Conservation (phyloP, 2,797 vertebrate species). For the Urosaurus nigricauda region DNA sequence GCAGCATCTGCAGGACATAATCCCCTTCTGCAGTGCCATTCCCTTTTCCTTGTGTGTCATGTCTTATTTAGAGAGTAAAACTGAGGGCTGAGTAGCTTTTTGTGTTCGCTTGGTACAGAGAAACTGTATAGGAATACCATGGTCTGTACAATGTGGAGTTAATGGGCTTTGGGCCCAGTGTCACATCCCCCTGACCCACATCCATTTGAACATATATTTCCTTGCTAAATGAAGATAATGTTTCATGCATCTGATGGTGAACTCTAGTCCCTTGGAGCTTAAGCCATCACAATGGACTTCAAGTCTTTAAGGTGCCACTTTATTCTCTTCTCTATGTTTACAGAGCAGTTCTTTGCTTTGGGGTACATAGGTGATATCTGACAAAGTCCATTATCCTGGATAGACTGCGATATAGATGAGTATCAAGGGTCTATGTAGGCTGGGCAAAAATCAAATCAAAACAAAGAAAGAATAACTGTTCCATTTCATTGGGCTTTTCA, state of each 20-base stretch:
- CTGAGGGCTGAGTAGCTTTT: too few relatives aligned
- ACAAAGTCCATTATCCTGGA: not conserved
- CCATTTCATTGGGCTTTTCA: not conserved
- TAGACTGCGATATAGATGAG: not conserved
- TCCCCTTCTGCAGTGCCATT: too few relatives aligned
- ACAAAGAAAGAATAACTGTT: not conserved
- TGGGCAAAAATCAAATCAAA: not conserved
- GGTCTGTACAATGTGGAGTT: not conserved
- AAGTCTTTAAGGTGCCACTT: not conserved
- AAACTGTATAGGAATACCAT: not conserved
- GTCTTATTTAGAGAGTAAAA: too few relatives aligned
- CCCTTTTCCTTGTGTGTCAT: too few relatives aligned
- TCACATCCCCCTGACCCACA: not conserved
- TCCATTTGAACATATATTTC: too few relatives aligned
- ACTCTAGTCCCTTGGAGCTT: not conserved
- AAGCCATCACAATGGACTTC: not conserved
- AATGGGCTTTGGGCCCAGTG: not conserved
- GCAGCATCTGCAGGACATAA: too few relatives aligned
- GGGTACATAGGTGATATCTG: not conserved
- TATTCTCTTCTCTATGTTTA: not conserved
- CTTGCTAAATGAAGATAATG: not conserved
- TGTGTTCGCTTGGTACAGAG: not conserved
- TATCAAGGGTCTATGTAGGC: not conserved
- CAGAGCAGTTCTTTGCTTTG: not conserved
- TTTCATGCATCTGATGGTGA: not conserved